These are phyloP conservation scores for Macrobrachium rosenbergii DNA, from an alignment of 1,140 invertebrate species.

Conservation along the genomic window DNA sequence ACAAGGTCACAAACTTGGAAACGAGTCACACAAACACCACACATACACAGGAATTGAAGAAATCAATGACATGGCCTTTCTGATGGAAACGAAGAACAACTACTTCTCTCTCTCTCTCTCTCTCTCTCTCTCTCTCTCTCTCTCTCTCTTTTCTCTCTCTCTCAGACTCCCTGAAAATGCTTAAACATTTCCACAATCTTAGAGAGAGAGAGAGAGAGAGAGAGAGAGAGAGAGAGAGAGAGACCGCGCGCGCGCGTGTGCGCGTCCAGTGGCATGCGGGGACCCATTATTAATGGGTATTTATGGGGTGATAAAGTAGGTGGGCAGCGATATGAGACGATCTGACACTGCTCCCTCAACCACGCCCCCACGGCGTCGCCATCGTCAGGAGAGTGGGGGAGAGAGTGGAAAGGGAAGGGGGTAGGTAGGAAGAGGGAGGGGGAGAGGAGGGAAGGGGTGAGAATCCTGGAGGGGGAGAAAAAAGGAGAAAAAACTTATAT, in stretches of 20 bases:
- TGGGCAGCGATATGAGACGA: slow-evolving; percentile 62
- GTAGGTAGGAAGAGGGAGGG: too few species aligned
- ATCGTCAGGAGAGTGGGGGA: not conserved
- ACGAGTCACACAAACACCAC: too few species aligned
- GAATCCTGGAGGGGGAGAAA: not conserved
- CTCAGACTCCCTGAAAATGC: slow-evolving; percentile 3
- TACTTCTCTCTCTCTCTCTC: too few species aligned
- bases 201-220: slow-evolving; percentile 24
- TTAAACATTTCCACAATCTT: slow-evolving; percentile 46
- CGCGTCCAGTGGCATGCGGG: slow-evolving; percentile 53
- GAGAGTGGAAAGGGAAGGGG: not conserved
- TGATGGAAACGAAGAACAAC: too few species aligned
- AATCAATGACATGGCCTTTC: too few species aligned
- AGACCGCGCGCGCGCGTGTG: not conserved
- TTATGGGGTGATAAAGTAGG: slow-evolving; percentile 61
- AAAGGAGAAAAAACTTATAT: too few species aligned
- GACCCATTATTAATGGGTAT: slow-evolving; percentile 59
- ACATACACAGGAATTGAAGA: too few species aligned
- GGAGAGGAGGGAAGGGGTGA: not conserved
- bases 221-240: not conserved
- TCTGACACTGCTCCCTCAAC: slow-evolving; percentile 55
- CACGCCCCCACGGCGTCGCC: slow-evolving; percentile 36
- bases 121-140: too few species aligned
- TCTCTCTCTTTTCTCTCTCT: too few species aligned
- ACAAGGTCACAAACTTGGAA: too few species aligned